Conservation (phyloP, 2,888 invertebrate species). For the Mythimna vitellina region DNA sequence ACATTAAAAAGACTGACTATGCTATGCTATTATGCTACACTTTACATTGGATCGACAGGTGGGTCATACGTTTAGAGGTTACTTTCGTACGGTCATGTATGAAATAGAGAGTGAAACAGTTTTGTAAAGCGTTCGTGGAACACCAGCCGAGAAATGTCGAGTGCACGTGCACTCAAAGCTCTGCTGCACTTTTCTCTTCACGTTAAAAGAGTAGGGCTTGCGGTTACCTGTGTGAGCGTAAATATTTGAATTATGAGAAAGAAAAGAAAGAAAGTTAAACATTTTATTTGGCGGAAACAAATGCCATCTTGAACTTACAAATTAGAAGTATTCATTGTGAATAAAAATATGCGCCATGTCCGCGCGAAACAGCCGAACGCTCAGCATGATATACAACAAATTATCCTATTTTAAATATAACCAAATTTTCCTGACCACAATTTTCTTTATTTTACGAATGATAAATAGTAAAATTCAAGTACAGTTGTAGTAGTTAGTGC, state of each 20-base stretch:
- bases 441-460: background rate
- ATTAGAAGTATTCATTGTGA: no score
- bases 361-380: no score
- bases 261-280: no score
- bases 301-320: no score
- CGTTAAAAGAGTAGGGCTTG: slow-evolving; percentile 3
- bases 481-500: no score
- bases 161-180: slow-evolving; percentile 32
- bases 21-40: no score
- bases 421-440: background rate
- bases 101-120: slow-evolving; percentile 32
- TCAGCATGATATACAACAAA: no score
- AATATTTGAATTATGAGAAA: background rate
- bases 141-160: slow-evolving; percentile 13
- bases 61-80: slow-evolving; percentile 40
- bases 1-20: no score
- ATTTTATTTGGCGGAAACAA: no score
- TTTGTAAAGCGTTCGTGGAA: slow-evolving; percentile 12
- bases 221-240: background rate
- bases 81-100: slow-evolving; percentile 42
- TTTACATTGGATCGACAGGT: slow-evolving; percentile 53
- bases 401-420: no score
- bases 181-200: slow-evolving; percentile 16
- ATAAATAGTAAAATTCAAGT: no score
- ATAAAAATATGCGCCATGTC: no score